Conservation (phyloP, 2,113 vertebrate species). For the Pongo abelii region DNA sequence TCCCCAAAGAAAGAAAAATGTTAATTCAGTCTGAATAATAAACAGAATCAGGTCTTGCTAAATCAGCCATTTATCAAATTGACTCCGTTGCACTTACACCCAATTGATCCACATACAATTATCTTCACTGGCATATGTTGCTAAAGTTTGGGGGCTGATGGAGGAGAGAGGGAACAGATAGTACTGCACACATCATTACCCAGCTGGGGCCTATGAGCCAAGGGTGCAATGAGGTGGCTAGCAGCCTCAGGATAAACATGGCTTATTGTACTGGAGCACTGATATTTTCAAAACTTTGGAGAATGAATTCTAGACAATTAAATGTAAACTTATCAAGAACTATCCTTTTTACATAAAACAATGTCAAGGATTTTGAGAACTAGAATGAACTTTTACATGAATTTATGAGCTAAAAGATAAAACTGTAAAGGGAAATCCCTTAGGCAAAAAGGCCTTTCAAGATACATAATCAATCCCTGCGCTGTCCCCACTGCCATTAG, state of each 20-base stretch:
- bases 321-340: not conserved
- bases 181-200: not conserved
- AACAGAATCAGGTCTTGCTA: not conserved
- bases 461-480: not conserved
- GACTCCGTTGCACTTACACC: not conserved
- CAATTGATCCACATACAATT: not conserved
- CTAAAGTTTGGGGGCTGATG: not conserved
- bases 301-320: not conserved
- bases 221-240: not conserved
- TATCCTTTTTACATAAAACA: not conserved
- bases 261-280: not conserved
- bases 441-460: not conserved
- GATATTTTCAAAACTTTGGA: not conserved
- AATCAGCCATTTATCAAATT: not conserved
- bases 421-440: not conserved
- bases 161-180: not conserved
- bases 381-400: not conserved
- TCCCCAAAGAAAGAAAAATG: not conserved
- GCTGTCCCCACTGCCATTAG: rapidly evolving
- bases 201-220: rapidly evolving
- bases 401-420: not conserved
- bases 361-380: not conserved
- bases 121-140: not conserved
- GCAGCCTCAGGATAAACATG: not conserved
- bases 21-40: not conserved